Conservation (phyloP, 2,888 invertebrate genomes). For the Hylaea fasciaria region DNA sequence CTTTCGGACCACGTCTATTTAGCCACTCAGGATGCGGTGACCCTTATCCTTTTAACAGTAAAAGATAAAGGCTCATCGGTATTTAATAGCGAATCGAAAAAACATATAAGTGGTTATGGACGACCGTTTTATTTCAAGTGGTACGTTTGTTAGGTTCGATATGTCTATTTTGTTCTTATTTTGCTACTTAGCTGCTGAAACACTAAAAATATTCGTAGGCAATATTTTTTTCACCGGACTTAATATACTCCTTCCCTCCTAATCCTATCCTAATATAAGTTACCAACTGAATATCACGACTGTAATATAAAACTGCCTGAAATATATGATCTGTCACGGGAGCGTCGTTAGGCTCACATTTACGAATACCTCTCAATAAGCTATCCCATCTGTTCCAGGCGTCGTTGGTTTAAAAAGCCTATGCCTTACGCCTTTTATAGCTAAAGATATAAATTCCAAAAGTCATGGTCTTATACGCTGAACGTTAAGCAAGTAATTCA, state of each 20-base stretch:
- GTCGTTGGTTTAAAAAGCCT: conserved; percentile 18
- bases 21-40: conserved; percentile 39
- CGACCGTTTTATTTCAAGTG: conserved; percentile 23
- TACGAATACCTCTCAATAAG: conserved; percentile 15
- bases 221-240: too few relatives aligned
- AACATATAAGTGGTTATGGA: conserved; percentile 37
- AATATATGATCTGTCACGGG: conserved; percentile 21
- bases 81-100: conserved; percentile 43
- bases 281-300: conserved; percentile 12
- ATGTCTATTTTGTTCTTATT: conserved; percentile 5
- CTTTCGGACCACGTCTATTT: conserved; percentile 40
- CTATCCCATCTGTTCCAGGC: conserved; percentile 22
- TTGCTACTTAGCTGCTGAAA: not conserved
- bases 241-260: too few relatives aligned
- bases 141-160: conserved; percentile 3
- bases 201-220: not conserved
- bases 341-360: conserved; percentile 25
- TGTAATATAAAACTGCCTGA: conserved; percentile 19
- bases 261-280: not conserved
- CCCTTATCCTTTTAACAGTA: conserved; percentile 44
- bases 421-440: conserved; percentile 23
- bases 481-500: conserved; percentile 45
- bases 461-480: conserved; percentile 14
- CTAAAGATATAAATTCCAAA: conserved; percentile 15
- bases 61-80: conserved; percentile 41